These are phyloP conservation scores for Epinephelus fuscoguttatus DNA, from an alignment of 2,113 vertebrate genomes.

Conservation along the genomic window DNA sequence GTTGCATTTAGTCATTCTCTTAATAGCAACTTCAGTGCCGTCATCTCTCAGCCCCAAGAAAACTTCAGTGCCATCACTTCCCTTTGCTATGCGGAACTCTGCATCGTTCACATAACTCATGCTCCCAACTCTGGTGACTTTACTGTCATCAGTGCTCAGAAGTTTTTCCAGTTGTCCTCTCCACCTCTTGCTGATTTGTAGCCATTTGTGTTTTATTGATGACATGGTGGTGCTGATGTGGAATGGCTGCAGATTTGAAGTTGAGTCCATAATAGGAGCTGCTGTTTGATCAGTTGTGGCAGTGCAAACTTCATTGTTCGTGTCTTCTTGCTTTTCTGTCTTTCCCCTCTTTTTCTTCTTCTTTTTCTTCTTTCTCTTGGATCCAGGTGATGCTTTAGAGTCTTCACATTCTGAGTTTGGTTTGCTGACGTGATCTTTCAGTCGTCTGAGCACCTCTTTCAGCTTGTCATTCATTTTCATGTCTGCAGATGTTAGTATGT, in stretches of 20 bases:
- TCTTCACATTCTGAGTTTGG: constrained; percentile 13
- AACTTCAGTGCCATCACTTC: constrained; percentile 72
- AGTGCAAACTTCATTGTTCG: neutral
- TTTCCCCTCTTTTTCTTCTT: constrained; percentile 8
- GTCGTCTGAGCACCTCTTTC: constrained; percentile 58
- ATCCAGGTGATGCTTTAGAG: neutral
- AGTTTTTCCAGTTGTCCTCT: constrained; percentile 43
- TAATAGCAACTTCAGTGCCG: constrained; percentile 73
- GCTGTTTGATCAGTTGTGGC: neutral
- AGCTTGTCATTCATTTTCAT: constrained; percentile 52
- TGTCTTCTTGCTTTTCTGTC: constrained; percentile 1
- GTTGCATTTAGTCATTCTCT: constrained; percentile 66
- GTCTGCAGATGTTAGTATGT: constrained; percentile 47
- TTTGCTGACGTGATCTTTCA: constrained; percentile 34
- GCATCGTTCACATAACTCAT: constrained; percentile 43
- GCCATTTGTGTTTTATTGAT: neutral
- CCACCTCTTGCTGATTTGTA: constrained; percentile 47
- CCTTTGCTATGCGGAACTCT: constrained; percentile 59
- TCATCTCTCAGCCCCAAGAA: constrained; percentile 71
- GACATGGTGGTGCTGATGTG: accelerated
- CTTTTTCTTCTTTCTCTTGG: constrained; percentile 64
- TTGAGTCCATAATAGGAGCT: constrained; percentile 10
- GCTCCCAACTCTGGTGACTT: constrained; percentile 14
- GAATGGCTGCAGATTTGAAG: constrained; percentile 18
- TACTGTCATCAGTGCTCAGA: neutral